phyloP scores from a whole-genome alignment of 2,888 invertebrate genomes.

The Molanna angustata region DNA sequence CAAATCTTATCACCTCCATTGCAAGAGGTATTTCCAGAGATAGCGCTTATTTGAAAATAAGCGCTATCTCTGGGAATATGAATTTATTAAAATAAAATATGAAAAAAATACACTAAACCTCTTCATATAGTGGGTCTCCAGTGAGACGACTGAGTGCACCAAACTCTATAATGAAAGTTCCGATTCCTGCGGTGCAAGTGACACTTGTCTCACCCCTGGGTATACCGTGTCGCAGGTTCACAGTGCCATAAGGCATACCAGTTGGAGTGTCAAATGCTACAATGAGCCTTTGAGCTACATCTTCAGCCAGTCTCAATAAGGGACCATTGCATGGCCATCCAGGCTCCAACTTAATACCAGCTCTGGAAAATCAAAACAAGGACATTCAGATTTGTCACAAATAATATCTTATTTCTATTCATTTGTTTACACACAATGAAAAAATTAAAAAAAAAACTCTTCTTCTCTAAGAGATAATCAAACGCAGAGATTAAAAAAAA shows the following conservation, averaged over 20 bases:
- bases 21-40: too few species aligned
- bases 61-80: too few species aligned
- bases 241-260: constrained; percentile 98
- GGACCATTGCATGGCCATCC: constrained; percentile 99
- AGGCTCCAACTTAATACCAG: constrained; percentile 76
- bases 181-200: constrained; percentile 97
- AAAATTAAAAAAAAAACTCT: too few species aligned
- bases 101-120: constrained; percentile 48
- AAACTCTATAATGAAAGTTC: constrained; percentile 96
- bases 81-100: not conserved
- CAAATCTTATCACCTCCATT: too few species aligned
- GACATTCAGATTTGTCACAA: too few species aligned
- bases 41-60: too few species aligned
- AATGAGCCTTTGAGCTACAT: constrained; percentile 87
- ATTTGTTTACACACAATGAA: too few species aligned
- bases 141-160: constrained; percentile 90
- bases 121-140: constrained; percentile 93
- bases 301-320: constrained; percentile 86
- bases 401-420: too few species aligned
- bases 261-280: constrained; percentile 88
- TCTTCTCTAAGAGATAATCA: too few species aligned
- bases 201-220: constrained; percentile 93
- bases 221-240: constrained; percentile 87
- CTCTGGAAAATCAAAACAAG: too few species aligned
- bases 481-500: too few species aligned